Conservation (phyloP, 1,140 invertebrate genomes). For the Andrena cerasifolii region DNA sequence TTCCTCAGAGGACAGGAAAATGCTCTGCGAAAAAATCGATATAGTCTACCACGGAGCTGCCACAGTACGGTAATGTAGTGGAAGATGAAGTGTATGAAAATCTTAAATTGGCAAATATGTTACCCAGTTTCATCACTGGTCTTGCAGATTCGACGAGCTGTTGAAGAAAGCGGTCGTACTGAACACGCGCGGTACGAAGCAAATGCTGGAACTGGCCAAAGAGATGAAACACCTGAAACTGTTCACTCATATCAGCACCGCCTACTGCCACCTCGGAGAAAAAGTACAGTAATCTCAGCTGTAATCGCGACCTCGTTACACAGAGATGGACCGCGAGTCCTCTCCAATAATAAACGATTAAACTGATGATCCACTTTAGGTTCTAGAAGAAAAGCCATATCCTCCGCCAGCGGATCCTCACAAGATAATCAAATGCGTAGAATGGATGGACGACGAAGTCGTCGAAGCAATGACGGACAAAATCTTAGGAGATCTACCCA, state of each 20-base stretch:
- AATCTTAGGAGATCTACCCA: slow-evolving; percentile 91
- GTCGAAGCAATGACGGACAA: slow-evolving; percentile 88
- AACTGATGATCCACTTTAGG: slow-evolving; percentile 69
- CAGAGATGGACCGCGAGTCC: too few relatives aligned
- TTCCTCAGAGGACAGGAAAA: slow-evolving; percentile 86
- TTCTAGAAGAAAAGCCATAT: slow-evolving; percentile 89
- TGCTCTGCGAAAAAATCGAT: slow-evolving; percentile 87
- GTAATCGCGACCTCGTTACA: background rate
- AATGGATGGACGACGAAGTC: slow-evolving; percentile 93
- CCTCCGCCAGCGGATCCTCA: slow-evolving; percentile 94
- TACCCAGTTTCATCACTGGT: background rate
- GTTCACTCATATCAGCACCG: slow-evolving; percentile 85
- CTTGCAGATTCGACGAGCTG: slow-evolving; percentile 87
- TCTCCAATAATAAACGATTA: background rate
- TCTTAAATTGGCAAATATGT: background rate
- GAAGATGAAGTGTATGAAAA: background rate
- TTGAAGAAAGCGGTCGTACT: slow-evolving; percentile 88
- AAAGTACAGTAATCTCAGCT: slow-evolving; percentile 67
- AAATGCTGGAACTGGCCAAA: slow-evolving; percentile 88
- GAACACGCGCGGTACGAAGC: slow-evolving; percentile 89
- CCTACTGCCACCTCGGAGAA: slow-evolving; percentile 85
- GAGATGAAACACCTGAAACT: slow-evolving; percentile 88
- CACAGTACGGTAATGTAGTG: slow-evolving; percentile 86
- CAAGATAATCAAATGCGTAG: slow-evolving; percentile 93
- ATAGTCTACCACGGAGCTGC: slow-evolving; percentile 96